Conservation (phyloP, 2,113 vertebrate species). For the Pristiophorus japonicus region DNA sequence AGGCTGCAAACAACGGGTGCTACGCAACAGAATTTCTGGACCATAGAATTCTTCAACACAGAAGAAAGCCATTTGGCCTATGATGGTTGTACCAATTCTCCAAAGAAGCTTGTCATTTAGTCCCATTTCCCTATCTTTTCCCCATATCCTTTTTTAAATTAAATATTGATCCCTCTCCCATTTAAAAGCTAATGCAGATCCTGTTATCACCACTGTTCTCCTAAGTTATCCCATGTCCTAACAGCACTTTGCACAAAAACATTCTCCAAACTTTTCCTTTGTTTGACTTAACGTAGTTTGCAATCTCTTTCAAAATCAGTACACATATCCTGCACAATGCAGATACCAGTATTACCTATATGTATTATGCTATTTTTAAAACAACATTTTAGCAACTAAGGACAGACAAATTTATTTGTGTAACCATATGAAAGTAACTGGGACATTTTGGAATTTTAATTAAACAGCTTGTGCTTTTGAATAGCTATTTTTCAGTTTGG, state of each 20-base stretch:
- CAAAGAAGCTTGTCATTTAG: not conserved
- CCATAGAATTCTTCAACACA: not conserved
- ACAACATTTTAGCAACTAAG: not conserved
- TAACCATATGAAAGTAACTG: not conserved
- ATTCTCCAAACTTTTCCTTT: not conserved
- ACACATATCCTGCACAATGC: not conserved
- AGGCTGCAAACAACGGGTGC: too few relatives aligned
- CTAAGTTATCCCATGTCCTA: not conserved
- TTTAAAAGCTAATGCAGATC: not conserved
- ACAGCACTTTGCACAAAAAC: not conserved
- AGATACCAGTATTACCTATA: not conserved
- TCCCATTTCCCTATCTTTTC: not conserved
- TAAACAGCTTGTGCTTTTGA: not conserved
- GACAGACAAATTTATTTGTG: not conserved
- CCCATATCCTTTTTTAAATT: not conserved
- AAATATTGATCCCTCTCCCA: not conserved
- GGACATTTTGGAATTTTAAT: not conserved
- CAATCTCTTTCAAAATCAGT: not conserved
- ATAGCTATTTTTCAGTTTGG: not conserved
- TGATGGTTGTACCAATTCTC: not conserved
- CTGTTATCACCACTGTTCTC: not conserved
- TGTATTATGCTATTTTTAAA: not conserved
- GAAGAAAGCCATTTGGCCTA: not conserved
- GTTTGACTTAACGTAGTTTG: too few relatives aligned
- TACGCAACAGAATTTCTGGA: too few relatives aligned